These are phyloP conservation scores for Calephelis perditalis DNA, from an alignment of 2,888 invertebrate species.

Conservation along the genomic window DNA sequence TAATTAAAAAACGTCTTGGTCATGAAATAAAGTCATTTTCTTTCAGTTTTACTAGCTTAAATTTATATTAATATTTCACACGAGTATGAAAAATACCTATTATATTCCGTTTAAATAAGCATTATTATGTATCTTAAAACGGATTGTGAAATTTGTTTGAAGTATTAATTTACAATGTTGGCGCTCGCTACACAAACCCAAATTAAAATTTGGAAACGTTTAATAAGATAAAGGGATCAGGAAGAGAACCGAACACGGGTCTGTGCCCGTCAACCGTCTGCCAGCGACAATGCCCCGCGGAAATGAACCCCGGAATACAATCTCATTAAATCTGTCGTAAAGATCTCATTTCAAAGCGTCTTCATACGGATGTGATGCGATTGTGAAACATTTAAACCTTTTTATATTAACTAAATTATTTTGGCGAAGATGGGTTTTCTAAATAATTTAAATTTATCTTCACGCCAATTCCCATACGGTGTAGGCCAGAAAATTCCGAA, in stretches of 20 bases:
- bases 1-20: too few relatives aligned
- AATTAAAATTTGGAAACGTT: constrained; percentile 4
- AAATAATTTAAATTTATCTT: too few relatives aligned
- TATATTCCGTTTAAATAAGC: too few relatives aligned
- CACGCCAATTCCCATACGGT: too few relatives aligned
- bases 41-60: too few relatives aligned
- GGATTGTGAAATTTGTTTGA: too few relatives aligned
- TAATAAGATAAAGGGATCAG: constrained; percentile 6
- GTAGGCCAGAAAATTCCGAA: too few relatives aligned
- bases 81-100: too few relatives aligned
- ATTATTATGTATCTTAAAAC: too few relatives aligned
- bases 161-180: not conserved
- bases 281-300: constrained; percentile 2
- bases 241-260: constrained; percentile 3
- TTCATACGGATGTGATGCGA: not conserved
- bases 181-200: not conserved
- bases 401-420: not conserved
- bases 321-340: constrained; percentile 1
- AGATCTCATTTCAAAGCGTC: constrained; percentile 1
- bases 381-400: not conserved
- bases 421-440: not conserved
- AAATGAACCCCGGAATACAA: not conserved
- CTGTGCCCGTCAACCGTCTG: not conserved
- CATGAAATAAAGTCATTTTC: too few relatives aligned
- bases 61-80: too few relatives aligned